Percentiles rank a stretch among this genome's conserved stretches.
These are phyloP conservation scores for Leptosomus discolor DNA, from an alignment of 2,113 vertebrate species.

Conservation along the genomic window DNA sequence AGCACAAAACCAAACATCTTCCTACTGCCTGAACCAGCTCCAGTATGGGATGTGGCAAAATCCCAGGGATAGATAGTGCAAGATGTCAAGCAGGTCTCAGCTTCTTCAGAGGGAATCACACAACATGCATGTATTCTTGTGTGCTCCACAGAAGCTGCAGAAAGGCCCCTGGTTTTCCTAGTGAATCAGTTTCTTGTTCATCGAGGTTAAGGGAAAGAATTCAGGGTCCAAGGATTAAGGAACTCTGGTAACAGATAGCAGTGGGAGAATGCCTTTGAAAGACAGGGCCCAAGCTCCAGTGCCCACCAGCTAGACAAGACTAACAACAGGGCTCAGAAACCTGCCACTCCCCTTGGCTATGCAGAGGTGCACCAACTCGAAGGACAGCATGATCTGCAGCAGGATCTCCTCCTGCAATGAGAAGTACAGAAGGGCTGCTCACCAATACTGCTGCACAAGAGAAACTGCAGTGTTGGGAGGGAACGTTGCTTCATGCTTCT, in stretches of 20 bases:
- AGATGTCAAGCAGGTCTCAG: neutral
- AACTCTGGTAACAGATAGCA: neutral
- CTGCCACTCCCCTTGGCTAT: neutral
- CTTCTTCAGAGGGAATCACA: neutral
- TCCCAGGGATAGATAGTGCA: fast-evolving
- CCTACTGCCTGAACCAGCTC: neutral
- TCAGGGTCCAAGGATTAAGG: neutral
- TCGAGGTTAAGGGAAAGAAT: neutral
- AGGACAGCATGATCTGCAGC: neutral
- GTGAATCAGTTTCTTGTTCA: neutral
- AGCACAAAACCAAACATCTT: neutral
- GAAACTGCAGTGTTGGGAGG: neutral
- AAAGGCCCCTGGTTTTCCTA: neutral
- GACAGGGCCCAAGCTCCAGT: neutral
- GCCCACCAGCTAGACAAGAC: neutral
- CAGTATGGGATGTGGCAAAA: neutral
- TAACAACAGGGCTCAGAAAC: neutral
- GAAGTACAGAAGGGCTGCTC: neutral
- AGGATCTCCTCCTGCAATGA: neutral
- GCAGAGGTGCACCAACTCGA: neutral
- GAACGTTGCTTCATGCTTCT: neutral
- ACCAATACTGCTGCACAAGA: neutral
- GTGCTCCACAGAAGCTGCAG: neutral
- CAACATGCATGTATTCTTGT: fast-evolving
- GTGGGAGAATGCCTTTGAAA: neutral